Percentiles rank a stretch among this genome's conserved stretches.
These are phyloP conservation scores for Psittacara wagleri DNA, from an alignment of 2,113 vertebrate genomes.

Conservation along the genomic window DNA sequence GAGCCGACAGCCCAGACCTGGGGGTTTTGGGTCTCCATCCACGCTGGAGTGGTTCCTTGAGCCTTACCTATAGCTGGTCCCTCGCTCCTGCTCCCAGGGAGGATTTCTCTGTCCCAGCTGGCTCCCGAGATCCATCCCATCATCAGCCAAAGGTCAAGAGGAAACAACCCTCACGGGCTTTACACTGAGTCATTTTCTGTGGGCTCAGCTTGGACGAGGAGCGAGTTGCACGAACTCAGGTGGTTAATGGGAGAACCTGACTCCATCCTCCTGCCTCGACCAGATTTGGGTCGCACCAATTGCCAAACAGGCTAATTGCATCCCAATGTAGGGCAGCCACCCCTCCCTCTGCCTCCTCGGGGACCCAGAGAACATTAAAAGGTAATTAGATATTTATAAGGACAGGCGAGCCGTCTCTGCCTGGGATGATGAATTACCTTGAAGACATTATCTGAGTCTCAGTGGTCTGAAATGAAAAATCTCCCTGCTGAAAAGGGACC, in stretches of 20 bases:
- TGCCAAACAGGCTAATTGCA: constrained; percentile 56
- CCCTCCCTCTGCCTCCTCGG: constrained; percentile 5
- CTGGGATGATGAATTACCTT: constrained; percentile 29
- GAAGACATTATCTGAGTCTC: constrained; percentile 33
- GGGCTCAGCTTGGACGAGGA: background rate
- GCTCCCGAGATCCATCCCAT: background rate
- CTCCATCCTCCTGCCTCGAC: background rate
- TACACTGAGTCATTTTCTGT: background rate
- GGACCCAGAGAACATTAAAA: constrained; percentile 56
- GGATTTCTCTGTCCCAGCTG: background rate
- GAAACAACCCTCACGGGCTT: background rate
- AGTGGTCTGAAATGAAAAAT: constrained; percentile 22
- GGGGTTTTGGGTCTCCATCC: background rate
- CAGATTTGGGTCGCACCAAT: constrained; percentile 3
- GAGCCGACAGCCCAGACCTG: background rate
- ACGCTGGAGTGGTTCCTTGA: background rate
- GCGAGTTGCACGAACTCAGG: background rate
- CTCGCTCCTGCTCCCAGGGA: background rate
- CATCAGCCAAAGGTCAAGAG: background rate
- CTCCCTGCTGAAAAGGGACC: constrained; percentile 36
- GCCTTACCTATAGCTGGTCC: background rate
- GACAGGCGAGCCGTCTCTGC: constrained; percentile 35
- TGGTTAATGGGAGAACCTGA: background rate
- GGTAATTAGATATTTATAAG: constrained; percentile 70
- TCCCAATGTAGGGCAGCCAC: constrained; percentile 39